Base-by-base conservation (phyloP, 37 sponge, comb jelly and placozoan species). In the Chondrosia reniformis region DNA sequence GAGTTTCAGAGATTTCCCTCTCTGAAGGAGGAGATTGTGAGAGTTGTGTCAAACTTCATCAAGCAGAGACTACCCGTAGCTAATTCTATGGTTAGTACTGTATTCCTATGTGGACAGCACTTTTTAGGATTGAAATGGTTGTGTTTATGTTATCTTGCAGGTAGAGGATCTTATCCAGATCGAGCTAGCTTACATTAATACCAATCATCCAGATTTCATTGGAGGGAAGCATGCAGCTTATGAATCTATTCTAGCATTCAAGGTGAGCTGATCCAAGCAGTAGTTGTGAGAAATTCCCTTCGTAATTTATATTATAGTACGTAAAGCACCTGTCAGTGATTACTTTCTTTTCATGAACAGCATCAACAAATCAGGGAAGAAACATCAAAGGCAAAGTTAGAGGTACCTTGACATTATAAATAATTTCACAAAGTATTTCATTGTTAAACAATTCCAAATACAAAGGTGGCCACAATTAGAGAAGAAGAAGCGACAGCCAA, bases 121-220 rank as follows among this genome's bases (percentile, higher is more conserved):
- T 25, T 59, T 7, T 59, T 59, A 30, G 52, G 6, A 19, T 30
- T 59, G 61, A 31, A 63, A 75, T 21, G 22, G 17, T 24, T 81
- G 27, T 49, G 37, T 49, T 75, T 15, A 15, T 7, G 21, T 76
- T 2, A 22, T 76, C 2, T 32, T 76, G 59, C 38, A 83, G 84
- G 79, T 98, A n/a, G 94, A 98, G 75, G 85, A 88, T 46, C 88
- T 98, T 40, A 86, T 98, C 21, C 46, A 82, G 32, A 98, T 98
- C 40, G 99, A 98, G 64, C 87, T 95, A 41, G 89, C 96, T 22
- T 98, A 98, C 89, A 93, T 95, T 74, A 98, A 98, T 75, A 98
- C 99, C 32, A 98, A 95, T 79, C 99, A 98, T 79, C 99, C 99
- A 21, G 99, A 98, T 61, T 98, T 98, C 82, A 87, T 91, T 46